Conservation (phyloP, 2,888 invertebrate species). For the Pharmacophagus antenor region DNA sequence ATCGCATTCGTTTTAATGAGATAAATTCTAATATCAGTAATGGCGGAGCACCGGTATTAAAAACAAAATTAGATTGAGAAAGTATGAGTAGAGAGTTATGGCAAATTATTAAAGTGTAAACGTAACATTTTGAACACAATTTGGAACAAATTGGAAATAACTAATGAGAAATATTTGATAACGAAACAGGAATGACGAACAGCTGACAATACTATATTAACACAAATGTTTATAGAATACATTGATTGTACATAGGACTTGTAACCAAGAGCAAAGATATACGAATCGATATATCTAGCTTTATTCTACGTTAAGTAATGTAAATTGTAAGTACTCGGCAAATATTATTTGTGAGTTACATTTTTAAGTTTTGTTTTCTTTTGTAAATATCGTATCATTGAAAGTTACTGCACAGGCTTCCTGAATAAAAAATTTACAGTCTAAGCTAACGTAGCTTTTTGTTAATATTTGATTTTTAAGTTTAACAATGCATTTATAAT, state of each 20-base stretch:
- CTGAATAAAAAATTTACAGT: no score
- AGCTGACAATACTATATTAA: conserved; percentile 79
- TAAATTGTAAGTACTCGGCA: conserved; percentile 66
- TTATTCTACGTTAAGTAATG: conserved; percentile 59
- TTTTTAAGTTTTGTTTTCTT: conserved; percentile 43
- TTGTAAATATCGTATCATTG: conserved; percentile 59
- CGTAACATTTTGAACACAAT: conserved; percentile 2
- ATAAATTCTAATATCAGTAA: not conserved
- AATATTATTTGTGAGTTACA: conserved; percentile 48
- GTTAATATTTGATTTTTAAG: no score
- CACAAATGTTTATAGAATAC: conserved; percentile 61
- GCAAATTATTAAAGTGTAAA: conserved; percentile 12
- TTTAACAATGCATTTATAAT: no score
- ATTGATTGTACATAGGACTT: conserved; percentile 49
- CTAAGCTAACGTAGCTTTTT: no score
- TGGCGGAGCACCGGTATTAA: not conserved
- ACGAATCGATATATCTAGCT: conserved; percentile 73
- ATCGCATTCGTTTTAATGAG: not conserved
- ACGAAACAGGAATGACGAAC: conserved; percentile 70
- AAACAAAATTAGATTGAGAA: not conserved
- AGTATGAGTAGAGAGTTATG: not conserved
- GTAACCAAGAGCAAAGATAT: conserved; percentile 65
- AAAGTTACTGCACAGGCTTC: conserved; percentile 29
- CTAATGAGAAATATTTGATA: conserved; percentile 36
- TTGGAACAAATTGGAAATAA: conserved; percentile 28